Percentiles rank a stretch among this genome's conserved stretches.
Evolutionary conservation across 2,113 vertebrate species (phyloP).

Genomic region (Dicerorhinus sumatrensis): DNA sequence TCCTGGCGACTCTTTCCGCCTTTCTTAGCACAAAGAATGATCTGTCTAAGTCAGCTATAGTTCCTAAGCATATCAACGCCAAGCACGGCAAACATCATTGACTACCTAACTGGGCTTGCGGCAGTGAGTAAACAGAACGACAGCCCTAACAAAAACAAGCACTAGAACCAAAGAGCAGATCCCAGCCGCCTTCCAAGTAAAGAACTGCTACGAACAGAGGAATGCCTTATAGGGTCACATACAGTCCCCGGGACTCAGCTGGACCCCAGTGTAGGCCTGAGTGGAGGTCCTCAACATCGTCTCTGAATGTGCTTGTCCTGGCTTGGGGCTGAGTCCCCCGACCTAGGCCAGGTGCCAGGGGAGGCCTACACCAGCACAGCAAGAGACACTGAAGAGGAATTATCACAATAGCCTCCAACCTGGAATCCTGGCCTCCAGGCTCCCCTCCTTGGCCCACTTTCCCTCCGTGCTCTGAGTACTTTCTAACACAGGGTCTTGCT

Average conservation of each 20-base stretch:
- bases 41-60: background rate
- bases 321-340: background rate
- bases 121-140: slow-evolving; percentile 12
- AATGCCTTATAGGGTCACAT: background rate
- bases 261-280: background rate
- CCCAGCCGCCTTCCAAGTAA: background rate
- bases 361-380: background rate
- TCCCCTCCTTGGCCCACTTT: background rate
- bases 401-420: background rate
- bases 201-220: background rate
- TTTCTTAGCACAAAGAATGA: slow-evolving; percentile 20
- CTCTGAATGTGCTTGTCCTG: background rate
- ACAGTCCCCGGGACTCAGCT: background rate
- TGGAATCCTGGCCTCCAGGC: background rate
- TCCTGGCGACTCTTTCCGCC: background rate
- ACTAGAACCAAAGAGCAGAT: background rate
- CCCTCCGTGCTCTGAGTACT: background rate
- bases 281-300: background rate
- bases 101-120: slow-evolving; percentile 28
- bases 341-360: background rate
- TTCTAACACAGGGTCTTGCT: background rate
- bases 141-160: background rate
- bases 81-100: background rate
- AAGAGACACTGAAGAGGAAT: background rate
- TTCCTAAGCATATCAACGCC: background rate